Evolutionary conservation across 92 coral and sea anemone genomes (phyloP).

Genomic region (Nematostella vectensis): DNA sequence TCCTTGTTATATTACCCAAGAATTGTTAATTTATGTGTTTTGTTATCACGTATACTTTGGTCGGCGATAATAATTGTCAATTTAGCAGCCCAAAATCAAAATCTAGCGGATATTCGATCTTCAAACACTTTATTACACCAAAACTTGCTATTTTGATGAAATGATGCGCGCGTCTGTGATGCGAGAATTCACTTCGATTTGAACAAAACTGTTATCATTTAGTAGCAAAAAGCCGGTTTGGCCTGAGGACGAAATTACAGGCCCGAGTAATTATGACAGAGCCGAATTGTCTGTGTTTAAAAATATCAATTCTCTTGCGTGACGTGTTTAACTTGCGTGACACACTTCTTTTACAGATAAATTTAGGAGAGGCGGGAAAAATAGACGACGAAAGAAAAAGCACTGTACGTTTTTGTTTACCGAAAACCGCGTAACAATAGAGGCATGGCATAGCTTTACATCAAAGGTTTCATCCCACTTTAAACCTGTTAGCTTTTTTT

Average conservation of each 20-base stretch:
- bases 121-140: not conserved
- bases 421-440: not conserved
- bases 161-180: not conserved
- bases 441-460: not conserved
- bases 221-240: too few relatives aligned
- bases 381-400: not conserved
- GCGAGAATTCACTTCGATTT: not conserved
- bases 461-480: not conserved
- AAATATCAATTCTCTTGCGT: not conserved
- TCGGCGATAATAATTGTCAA: not conserved
- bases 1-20: slow-evolving; percentile 11
- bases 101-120: not conserved
- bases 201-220: not conserved
- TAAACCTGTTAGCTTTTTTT: not conserved
- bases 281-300: not conserved
- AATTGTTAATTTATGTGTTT: slow-evolving; percentile 11
- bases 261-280: not conserved
- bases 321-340: not conserved
- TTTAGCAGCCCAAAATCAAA: not conserved
- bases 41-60: not conserved
- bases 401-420: not conserved
- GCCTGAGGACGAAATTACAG: not conserved
- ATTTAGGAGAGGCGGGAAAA: not conserved
- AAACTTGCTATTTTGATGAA: not conserved
- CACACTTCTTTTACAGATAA: not conserved